phyloP scores from a whole-genome alignment of 53 echinoderm and acorn worm genomes.

The Patiria pectinifera region DNA sequence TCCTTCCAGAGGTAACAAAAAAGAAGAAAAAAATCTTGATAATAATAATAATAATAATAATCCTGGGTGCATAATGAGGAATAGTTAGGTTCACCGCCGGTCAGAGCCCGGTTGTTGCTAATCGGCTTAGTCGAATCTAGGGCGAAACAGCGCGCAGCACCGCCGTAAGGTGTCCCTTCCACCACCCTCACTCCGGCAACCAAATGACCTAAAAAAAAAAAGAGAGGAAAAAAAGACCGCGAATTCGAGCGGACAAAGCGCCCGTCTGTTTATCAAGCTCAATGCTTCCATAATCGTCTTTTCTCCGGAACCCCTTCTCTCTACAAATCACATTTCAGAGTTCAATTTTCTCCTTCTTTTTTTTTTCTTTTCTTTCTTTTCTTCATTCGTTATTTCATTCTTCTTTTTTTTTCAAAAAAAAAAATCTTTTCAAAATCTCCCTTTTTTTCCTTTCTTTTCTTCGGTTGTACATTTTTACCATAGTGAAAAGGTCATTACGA shows the following conservation, averaged over 20 bases:
- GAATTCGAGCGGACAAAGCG: conserved; percentile 54
- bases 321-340: conserved; percentile 57
- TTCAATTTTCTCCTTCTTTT: conserved; percentile 48
- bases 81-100: conserved; percentile 43
- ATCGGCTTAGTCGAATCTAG: conserved; percentile 61
- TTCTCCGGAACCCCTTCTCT: conserved; percentile 31
- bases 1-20: too few relatives aligned
- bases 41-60: conserved; percentile 25
- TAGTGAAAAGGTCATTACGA: conserved; percentile 56
- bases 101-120: conserved; percentile 37
- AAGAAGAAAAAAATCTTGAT: background rate
- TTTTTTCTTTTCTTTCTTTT: background rate
- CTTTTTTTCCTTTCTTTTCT: background rate
- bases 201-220: conserved; percentile 44
- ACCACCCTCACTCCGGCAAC: conserved; percentile 27
- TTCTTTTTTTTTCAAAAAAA: too few relatives aligned
- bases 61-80: conserved; percentile 47
- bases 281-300: conserved; percentile 59
- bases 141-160: conserved; percentile 38
- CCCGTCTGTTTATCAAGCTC: conserved; percentile 47
- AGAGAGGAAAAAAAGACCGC: too few relatives aligned
- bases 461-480: conserved; percentile 42
- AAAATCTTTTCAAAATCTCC: conserved; percentile 26
- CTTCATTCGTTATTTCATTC: too few relatives aligned
- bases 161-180: conserved; percentile 42